A percentile compares a stretch with the other conserved stretches of the same genome.
Conservation (phyloP, 2,888 invertebrate species). For the Drosophila ezoana region DNA sequence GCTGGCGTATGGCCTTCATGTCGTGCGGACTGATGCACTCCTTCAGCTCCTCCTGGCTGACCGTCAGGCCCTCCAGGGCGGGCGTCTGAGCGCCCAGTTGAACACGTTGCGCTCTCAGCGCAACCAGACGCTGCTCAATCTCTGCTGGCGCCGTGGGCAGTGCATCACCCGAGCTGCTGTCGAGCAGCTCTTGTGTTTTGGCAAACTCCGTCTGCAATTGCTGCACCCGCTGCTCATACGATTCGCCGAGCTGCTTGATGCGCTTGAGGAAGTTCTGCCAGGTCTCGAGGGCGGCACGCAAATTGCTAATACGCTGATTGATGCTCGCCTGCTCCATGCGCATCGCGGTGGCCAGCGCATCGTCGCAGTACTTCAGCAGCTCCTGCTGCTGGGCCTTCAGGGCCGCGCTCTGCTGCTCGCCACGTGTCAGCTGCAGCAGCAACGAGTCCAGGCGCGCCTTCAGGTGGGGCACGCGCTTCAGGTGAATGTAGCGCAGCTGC, state of each 20-base stretch:
- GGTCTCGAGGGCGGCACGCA: conserved; percentile 92
- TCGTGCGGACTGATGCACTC: conserved; percentile 94
- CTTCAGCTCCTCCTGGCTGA: conserved; percentile 92
- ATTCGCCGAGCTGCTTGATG: conserved; percentile 88
- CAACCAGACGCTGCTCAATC: conserved; percentile 88
- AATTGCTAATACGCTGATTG: conserved; percentile 91
- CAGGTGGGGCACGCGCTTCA: conserved; percentile 90
- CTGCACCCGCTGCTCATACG: conserved; percentile 88
- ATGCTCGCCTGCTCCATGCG: conserved; percentile 93
- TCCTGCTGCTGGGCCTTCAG: conserved; percentile 88
- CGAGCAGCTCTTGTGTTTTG: conserved; percentile 88
- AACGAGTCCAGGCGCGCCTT: conserved; percentile 89
- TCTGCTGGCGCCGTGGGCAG: conserved; percentile 87
- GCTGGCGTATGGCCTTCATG: conserved; percentile 92
- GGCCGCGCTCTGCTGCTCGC: conserved; percentile 88
- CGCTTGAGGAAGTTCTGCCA: conserved; percentile 91
- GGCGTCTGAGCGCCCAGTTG: conserved; percentile 85
- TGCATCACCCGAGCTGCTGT: conserved; percentile 85
- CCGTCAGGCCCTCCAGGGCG: conserved; percentile 90
- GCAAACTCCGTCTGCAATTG: conserved; percentile 88
- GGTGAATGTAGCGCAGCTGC: conserved; percentile 92
- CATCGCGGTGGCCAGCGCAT: conserved; percentile 91
- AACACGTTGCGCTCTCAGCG: conserved; percentile 87
- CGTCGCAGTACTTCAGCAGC: conserved; percentile 90
- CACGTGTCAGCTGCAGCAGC: conserved; percentile 89